Evolutionary conservation across 92 coral and sea anemone genomes (phyloP).

Genomic region (Epizoanthus stellaris): DNA sequence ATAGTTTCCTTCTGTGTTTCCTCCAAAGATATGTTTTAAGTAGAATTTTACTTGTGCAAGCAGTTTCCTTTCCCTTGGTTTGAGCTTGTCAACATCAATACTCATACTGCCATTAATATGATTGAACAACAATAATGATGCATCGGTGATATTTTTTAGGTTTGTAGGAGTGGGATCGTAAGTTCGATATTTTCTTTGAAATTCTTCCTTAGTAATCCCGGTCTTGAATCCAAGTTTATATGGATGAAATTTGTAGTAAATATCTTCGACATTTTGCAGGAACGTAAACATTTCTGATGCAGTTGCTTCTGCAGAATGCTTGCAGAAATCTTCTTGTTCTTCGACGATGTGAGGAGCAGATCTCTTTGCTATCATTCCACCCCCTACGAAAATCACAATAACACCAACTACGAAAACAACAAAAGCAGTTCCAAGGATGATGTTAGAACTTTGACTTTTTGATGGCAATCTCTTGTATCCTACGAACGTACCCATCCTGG

Average conservation of each 20-base stretch:
- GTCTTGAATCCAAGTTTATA: constrained; percentile 7
- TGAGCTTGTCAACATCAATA: constrained; percentile 1
- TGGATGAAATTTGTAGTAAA: not conserved
- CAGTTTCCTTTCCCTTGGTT: constrained; percentile 32
- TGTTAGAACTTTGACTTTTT: not conserved
- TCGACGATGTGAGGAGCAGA: not conserved
- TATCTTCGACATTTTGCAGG: not conserved
- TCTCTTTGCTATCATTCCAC: not conserved
- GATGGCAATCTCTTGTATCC: not conserved
- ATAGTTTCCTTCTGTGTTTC: constrained; percentile 34
- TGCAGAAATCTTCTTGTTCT: not conserved
- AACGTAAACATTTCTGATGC: not conserved
- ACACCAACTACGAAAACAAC: not conserved
- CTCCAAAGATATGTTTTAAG: constrained; percentile 34
- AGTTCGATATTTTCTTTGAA: constrained; percentile 14
- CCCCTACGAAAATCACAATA: not conserved
- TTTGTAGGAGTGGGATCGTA: constrained; percentile 37
- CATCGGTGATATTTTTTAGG: constrained; percentile 42
- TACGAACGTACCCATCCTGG: not conserved
- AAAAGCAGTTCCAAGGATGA: not conserved
- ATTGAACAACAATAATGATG: constrained; percentile 11
- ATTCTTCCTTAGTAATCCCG: not conserved
- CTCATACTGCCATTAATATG: not conserved
- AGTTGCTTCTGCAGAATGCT: not conserved
- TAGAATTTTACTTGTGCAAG: constrained; percentile 29